phyloP scores from a whole-genome alignment of 2,113 vertebrate species.

The Dunckerocampus dactyliophorus region DNA sequence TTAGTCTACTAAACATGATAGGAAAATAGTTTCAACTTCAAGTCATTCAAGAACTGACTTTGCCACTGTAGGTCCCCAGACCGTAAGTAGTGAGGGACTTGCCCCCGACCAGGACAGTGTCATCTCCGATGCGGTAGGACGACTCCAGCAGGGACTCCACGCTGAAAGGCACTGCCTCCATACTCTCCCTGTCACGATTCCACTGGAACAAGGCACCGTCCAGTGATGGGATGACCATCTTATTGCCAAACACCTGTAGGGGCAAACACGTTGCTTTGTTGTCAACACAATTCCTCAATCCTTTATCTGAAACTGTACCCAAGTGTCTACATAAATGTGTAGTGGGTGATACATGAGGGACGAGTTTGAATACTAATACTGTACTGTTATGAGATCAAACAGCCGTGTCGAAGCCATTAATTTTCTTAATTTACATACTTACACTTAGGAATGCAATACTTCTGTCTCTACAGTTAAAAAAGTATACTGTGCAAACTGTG shows the following conservation, averaged over 20 bases:
- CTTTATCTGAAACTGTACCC: background rate
- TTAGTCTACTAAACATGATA: background rate
- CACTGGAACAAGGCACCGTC: constrained; percentile 96
- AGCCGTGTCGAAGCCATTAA: too few relatives aligned
- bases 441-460: too few relatives aligned
- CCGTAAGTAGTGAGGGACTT: constrained; percentile 94
- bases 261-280: background rate
- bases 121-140: constrained; percentile 91
- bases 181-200: constrained; percentile 92
- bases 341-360: too few relatives aligned
- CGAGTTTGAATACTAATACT: too few relatives aligned
- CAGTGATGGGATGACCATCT: constrained; percentile 96
- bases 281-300: background rate
- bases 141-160: constrained; percentile 96
- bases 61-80: constrained; percentile 88
- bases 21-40: too few relatives aligned
- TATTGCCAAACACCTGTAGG: constrained; percentile 90
- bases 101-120: constrained; percentile 92
- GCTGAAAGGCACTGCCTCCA: constrained; percentile 97
- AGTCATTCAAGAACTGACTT: constrained; percentile 68
- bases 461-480: too few relatives aligned
- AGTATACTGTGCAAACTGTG: too few relatives aligned
- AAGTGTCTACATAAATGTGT: too few relatives aligned
- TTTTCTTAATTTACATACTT: too few relatives aligned
- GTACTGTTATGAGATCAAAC: too few relatives aligned